Evolutionary conservation across 2,113 vertebrate species (phyloP), one percentile per base, ranked within the genome.

Genomic region (Scomber japonicus): DNA sequence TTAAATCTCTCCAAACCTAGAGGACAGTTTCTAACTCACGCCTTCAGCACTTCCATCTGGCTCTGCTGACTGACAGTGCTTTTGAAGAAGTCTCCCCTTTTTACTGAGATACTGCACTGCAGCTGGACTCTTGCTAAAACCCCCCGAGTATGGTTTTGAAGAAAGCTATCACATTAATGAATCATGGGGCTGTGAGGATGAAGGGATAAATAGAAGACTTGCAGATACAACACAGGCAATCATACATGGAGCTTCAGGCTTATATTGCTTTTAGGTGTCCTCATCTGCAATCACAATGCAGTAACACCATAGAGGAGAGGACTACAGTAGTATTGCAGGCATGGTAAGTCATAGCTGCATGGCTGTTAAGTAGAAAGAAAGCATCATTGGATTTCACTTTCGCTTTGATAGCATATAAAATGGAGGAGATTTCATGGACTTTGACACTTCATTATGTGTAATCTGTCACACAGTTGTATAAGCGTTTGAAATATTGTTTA

Each of bases 31-130:
- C 44, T 56, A 83, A 72, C 49, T 11, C 40, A 11, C 65, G 44
- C 71, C 54, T 72, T 60, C 59, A 83, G 83, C 63, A 75, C 61
- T 53, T 78, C 78, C 69, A 76, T 67, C 69, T 82, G 80, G 51
- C 74, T 79, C 77, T 68, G 80, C 68, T 84, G 83, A 65, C 68
- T 71, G 44, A 67, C 66, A 69, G 40, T 11, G 46, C 63, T 65
- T 69, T 70, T 77, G 19, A 71, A 24, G 24, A 46, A 67, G 17
- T 84, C 24, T 48, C 14, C 17, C 17, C 75, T 48, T 35, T 12
- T 51, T n/a, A 46, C 11, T 75, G 40, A 45, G 27, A 46, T 50
- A 14, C 80, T 75, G 27, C 30, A 56, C 17, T 74, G 55, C 15
- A 16, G 51, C 50, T 72, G 15, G 65, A 57, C 19, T 44, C 55